Percentiles rank a stretch among this genome's conserved stretches.
Conservation (phyloP, 2,113 vertebrate genomes). For the Oreochromis spilurus region DNA sequence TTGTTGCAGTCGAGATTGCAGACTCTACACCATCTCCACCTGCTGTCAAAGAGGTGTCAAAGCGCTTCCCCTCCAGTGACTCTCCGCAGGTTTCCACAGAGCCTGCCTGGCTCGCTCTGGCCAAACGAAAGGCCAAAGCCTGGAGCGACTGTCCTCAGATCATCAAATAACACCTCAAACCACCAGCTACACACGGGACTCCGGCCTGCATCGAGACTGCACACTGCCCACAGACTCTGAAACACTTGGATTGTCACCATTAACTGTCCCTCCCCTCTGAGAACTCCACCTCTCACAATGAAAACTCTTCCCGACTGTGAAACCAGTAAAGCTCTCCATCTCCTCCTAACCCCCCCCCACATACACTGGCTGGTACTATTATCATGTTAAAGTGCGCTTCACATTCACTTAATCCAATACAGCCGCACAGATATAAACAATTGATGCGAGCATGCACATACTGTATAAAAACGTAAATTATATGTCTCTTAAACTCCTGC, state of each 20-base stretch:
- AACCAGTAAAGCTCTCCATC: slow-evolving; percentile 22
- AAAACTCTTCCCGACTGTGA: slow-evolving; percentile 20
- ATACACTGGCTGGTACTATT: slow-evolving; percentile 48
- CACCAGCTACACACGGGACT: background rate
- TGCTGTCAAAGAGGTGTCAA: slow-evolving; percentile 86
- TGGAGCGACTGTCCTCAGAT: slow-evolving; percentile 99
- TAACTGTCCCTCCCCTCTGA: background rate
- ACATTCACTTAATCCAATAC: slow-evolving; percentile 40
- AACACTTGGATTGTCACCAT: slow-evolving; percentile 3
- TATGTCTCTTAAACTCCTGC: slow-evolving; percentile 19
- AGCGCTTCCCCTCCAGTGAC: slow-evolving; percentile 90
- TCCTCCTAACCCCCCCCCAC: background rate
- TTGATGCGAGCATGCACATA: slow-evolving; percentile 55
- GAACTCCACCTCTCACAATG: background rate
- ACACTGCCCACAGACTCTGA: slow-evolving; percentile 43
- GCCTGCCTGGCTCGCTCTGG: slow-evolving; percentile 94
- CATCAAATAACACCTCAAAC: slow-evolving; percentile 82
- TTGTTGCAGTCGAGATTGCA: slow-evolving; percentile 86
- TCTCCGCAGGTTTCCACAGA: slow-evolving; percentile 88
- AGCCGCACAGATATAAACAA: slow-evolving; percentile 38
- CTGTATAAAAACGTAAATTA: slow-evolving; percentile 7
- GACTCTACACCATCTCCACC: slow-evolving; percentile 81
- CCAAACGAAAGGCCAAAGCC: slow-evolving; percentile 98
- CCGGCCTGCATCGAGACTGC: slow-evolving; percentile 17
- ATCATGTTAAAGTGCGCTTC: slow-evolving; percentile 56